Conservation (phyloP, 2,888 invertebrate species). For the Nephrotoma guestfalica region DNA sequence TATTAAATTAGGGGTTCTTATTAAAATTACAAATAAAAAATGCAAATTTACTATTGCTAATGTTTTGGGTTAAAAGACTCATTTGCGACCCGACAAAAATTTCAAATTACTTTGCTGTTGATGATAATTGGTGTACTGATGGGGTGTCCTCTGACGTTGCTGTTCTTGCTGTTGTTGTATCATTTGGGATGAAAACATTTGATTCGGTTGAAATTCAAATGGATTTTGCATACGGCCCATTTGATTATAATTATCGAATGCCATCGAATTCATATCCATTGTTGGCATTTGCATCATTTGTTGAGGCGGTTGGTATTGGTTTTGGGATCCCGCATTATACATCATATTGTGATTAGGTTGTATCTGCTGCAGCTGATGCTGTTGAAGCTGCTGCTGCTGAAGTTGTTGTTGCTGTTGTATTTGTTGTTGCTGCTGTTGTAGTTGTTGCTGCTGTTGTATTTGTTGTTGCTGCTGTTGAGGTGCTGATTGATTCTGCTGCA, state of each 20-base stretch:
- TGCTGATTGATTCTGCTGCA: neutral
- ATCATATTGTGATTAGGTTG: neutral
- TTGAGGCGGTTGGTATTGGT: slow-evolving; percentile 2
- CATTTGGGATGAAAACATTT: slow-evolving; percentile 5
- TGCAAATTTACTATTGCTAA: neutral
- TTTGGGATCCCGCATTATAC: slow-evolving; percentile 7
- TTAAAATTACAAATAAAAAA: neutral
- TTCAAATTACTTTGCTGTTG: neutral
- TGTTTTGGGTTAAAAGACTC: neutral
- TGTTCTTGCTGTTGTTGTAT: slow-evolving; percentile 8
- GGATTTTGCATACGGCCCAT: slow-evolving; percentile 6
- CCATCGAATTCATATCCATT: neutral
- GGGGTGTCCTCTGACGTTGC: neutral
- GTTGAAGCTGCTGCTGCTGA: slow-evolving; percentile 15
- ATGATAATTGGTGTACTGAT: neutral
- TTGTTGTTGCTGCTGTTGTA: slow-evolving; percentile 9
- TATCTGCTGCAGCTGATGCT: slow-evolving; percentile 11
- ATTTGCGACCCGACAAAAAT: neutral
- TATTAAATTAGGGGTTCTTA: neutral
- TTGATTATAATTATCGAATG: slow-evolving; percentile 2
- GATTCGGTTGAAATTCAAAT: slow-evolving; percentile 11
- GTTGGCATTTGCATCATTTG: neutral
- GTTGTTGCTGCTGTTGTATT: neutral
- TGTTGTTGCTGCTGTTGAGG: neutral
- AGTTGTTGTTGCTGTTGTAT: neutral